Base-by-base conservation (phyloP, 2,113 vertebrate species). In the Echinops telfairi region DNA sequence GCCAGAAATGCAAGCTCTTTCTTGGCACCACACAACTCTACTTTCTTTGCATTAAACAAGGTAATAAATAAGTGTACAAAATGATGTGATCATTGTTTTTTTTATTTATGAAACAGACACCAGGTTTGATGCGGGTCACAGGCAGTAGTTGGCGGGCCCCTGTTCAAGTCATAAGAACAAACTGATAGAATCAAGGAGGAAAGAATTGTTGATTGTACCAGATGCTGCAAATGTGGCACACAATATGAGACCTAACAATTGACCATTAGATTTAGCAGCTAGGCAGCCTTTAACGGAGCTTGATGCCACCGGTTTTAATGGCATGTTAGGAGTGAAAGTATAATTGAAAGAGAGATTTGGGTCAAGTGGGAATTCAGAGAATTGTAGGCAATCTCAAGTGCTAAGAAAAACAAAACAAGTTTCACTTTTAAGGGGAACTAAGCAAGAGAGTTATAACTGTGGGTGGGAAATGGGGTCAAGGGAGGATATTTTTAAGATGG, bases 391-490 rank as follows among this genome's bases (percentile, higher is more conserved):
- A 40, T 57, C 70, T 17, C 29, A 76, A 68, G 2, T 68, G 64
- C 27, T 68, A 29, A 23, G 25, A 19, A 70, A 31, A 70, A 70
- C n/a, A 71, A 71, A 71, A 60, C 58, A 60, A 91, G 57, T 93
- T 85, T 86, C 25, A 89, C 78, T 53, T 90, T 84, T 91, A 81
- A 94, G 33, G 36, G 33, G 33, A 89, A 88, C 84, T n/a, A 76
- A 87, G 17, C 75, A 96, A 96, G 94, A 38, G 3, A 19, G 6
- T 19, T 83, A 12, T 47, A 78, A 43, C 53, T 89, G 40, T 93
- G 31, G 8, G 38, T 91, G 62, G 81, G n/a, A 82, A 94, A 88
- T 92, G 19, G 9, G 20, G 19, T 83, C 27, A 92, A 91, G 60
- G 75, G 43, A 64, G n/a, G 7, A 31, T 90, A 53, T 58, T 92